Conservation (phyloP, 2,888 invertebrate species). For the Ormyrus nitidulus region DNA sequence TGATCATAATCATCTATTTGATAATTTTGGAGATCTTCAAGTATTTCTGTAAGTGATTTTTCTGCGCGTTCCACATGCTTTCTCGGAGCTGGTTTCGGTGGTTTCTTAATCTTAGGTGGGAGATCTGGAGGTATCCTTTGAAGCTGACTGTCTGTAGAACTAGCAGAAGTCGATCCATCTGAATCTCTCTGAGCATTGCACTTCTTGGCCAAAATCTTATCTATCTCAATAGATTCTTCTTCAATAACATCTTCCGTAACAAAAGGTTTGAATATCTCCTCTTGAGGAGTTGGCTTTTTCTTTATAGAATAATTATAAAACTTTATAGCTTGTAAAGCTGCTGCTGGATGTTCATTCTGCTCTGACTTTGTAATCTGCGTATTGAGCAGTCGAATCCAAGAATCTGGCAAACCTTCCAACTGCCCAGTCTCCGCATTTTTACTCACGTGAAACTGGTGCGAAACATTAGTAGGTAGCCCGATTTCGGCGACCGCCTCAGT, state of each 20-base stretch:
- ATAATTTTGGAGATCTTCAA: constrained; percentile 66
- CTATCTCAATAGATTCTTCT: constrained; percentile 89
- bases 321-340: constrained; percentile 92
- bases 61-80: constrained; percentile 64
- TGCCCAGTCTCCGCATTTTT: constrained; percentile 89
- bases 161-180: constrained; percentile 66
- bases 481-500: constrained; percentile 80
- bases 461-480: constrained; percentile 90
- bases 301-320: constrained; percentile 93
- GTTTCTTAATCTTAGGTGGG: constrained; percentile 68
- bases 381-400: constrained; percentile 88
- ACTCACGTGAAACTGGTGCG: constrained; percentile 91
- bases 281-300: constrained; percentile 82
- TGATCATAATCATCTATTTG: constrained; percentile 62
- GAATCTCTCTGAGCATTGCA: constrained; percentile 63
- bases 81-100: constrained; percentile 68
- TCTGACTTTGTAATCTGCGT: constrained; percentile 91
- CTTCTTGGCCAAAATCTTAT: constrained; percentile 84
- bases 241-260: constrained; percentile 88
- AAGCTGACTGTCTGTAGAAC: constrained; percentile 65
- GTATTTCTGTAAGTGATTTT: constrained; percentile 68
- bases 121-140: constrained; percentile 68
- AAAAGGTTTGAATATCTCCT: constrained; percentile 84
- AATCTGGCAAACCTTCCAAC: constrained; percentile 89
- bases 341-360: constrained; percentile 92